These are phyloP conservation scores for Lagopus muta DNA, from an alignment of 2,113 vertebrate species.

Conservation along the genomic window DNA sequence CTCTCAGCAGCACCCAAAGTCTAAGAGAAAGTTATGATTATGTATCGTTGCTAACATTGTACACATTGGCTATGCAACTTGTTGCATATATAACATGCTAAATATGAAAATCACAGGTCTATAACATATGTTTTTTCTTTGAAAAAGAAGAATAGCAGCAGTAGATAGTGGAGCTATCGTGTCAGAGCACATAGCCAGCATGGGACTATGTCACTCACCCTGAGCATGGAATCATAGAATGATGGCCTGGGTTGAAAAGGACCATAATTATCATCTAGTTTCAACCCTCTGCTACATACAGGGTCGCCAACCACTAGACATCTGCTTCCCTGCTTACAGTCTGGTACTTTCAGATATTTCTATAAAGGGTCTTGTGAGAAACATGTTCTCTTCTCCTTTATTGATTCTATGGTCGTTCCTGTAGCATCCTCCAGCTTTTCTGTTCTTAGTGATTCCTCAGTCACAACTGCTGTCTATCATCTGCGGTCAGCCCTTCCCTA, in stretches of 20 bases:
- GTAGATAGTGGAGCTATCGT: neutral
- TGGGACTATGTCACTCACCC: neutral
- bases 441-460: neutral
- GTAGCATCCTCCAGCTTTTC: neutral
- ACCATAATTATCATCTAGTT: too few species aligned
- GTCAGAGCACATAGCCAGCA: accelerated
- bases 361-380: neutral
- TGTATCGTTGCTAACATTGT: neutral
- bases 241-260: too few species aligned
- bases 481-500: neutral
- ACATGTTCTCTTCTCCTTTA: neutral
- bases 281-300: too few species aligned
- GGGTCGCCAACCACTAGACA: too few species aligned
- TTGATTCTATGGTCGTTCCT: neutral
- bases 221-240: neutral
- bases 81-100: neutral
- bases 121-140: accelerated
- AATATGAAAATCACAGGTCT: neutral
- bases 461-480: neutral
- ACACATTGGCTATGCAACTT: neutral
- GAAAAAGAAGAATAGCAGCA: neutral
- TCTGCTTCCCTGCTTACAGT: neutral
- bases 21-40: neutral
- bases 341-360: neutral
- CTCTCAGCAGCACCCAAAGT: neutral